Base-by-base conservation (phyloP, 2,113 vertebrate genomes). In the Siphamia tubifer region DNA sequence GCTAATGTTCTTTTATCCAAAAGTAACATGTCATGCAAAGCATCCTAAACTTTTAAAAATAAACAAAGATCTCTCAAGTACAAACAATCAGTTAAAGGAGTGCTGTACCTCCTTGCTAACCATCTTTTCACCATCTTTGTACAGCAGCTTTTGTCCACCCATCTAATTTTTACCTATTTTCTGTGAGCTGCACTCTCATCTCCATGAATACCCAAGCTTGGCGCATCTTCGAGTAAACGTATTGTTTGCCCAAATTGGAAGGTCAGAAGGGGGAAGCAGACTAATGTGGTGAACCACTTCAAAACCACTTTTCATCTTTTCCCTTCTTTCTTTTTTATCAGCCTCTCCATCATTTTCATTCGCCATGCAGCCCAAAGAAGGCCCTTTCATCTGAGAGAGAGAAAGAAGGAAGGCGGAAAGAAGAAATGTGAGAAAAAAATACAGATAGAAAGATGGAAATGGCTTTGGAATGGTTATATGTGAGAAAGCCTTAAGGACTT, bases 291-390 rank as follows among this genome's bases (percentile, higher is more conserved):
- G 25, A 86, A 85, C 78, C 85, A 89, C 90, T 90, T 90, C 86
- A 88, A 84, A 86, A 85, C 49, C 83, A 87, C 79, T 88, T 88
- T 88, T 87, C 86, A 89, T 90, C 71, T 83, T 76, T 86, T 65
- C 55, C 77, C 66, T 58, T 68, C 74, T 70, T 82, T 77, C 73
- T 73, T 67, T 79, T 81, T 75, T 82, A 85, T 83, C 81, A 87
- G 61, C 68, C 55, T 48, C 72, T 72, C 79, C 63, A 86, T 89
- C 76, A 87, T 91, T 90, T 87, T 60, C 61, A 79, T 85, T 83
- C 45, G 24, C 73, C 51, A 47, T 60, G 58, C 69, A 80, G 83
- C 43, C 52, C n/a, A n/a, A 60, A 82, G 60, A 73, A 68, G 74
- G 57, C 58, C 67, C 79, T 90, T 89, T 92, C 83, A 87, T 89